Conservation (phyloP, 1,140 invertebrate genomes). For the Panagrolaimus sp. region DNA sequence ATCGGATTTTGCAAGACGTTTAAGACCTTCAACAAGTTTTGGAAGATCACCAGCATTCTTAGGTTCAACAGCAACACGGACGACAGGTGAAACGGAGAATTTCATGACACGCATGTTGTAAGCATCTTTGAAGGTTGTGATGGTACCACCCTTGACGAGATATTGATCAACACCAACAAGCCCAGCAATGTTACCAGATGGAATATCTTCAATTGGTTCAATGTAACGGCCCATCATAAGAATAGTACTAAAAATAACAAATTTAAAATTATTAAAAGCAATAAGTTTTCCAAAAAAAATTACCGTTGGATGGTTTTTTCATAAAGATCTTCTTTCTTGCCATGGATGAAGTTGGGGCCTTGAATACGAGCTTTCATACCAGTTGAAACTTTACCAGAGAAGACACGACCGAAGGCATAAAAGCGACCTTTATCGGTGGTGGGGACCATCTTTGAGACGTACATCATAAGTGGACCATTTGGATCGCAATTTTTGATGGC, state of each 20-base stretch:
- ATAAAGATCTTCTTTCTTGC: conserved; percentile 97
- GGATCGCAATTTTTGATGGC: conserved; percentile 81
- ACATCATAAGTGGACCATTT: conserved; percentile 98
- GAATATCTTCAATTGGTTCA: conserved; percentile 98
- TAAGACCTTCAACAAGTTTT: conserved; percentile 70
- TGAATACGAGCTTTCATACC: conserved; percentile 93
- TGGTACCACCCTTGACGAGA: conserved; percentile 97
- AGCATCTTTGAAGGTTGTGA: conserved; percentile 95
- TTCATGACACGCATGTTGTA: conserved; percentile 86
- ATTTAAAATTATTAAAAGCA: conserved; percentile 8
- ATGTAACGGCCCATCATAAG: conserved; percentile 99
- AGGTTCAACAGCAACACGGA: conserved; percentile 96
- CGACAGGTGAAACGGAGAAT: conserved; percentile 97
- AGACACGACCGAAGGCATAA: conserved; percentile 99
- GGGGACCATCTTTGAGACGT: conserved; percentile 99
- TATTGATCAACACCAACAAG: conserved; percentile 99
- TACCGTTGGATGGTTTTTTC: conserved; percentile 90
- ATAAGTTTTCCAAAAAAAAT: conserved; percentile 16
- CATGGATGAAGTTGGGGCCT: conserved; percentile 93
- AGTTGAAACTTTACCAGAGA: conserved; percentile 87
- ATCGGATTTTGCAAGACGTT: conserved; percentile 97
- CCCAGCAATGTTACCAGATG: conserved; percentile 98
- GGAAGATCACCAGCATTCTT: conserved; percentile 98
- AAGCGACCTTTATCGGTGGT: conserved; percentile 98
- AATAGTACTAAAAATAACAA: conserved; percentile 73